phyloP scores from a whole-genome alignment of 2,797 vertebrate genomes.

The Meriones psammophilus region DNA sequence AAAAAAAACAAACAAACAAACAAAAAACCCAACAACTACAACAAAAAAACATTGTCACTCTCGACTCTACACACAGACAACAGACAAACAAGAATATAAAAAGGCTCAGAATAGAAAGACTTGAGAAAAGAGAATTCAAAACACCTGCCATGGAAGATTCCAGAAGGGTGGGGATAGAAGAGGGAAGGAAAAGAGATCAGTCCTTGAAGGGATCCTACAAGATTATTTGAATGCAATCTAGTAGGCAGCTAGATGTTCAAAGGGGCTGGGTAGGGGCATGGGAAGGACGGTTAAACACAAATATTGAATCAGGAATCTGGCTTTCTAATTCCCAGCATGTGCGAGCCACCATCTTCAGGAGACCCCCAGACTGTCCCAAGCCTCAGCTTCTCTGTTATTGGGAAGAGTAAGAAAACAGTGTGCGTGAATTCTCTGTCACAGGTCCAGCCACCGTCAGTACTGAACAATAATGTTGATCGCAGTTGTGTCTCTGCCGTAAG shows the following conservation, averaged over 20 bases:
- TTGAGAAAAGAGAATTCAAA: not conserved
- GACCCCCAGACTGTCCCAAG: not conserved
- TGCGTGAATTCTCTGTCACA: not conserved
- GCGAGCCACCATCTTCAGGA: not conserved
- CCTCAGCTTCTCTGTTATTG: conserved; percentile 13
- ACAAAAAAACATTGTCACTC: not conserved
- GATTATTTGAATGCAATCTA: not conserved
- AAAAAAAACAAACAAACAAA: not conserved
- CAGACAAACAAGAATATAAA: not conserved
- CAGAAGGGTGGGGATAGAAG: not conserved
- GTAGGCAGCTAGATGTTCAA: not conserved
- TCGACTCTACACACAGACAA: not conserved
- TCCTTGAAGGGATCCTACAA: not conserved
- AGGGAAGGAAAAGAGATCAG: not conserved
- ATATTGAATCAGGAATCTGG: not conserved
- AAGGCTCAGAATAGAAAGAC: not conserved
- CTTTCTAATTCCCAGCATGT: not conserved
- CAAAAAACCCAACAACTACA: too few species aligned
- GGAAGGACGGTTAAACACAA: not conserved
- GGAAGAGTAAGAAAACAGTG: not conserved
- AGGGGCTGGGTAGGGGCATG: not conserved
- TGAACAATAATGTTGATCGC: not conserved
- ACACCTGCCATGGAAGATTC: not conserved
- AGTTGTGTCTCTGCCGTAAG: not conserved
- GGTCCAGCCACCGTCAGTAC: not conserved